Evolutionary conservation across 2,888 invertebrate species (phyloP), one percentile per base, ranked within the genome.

Genomic region (Carcina quercana): DNA sequence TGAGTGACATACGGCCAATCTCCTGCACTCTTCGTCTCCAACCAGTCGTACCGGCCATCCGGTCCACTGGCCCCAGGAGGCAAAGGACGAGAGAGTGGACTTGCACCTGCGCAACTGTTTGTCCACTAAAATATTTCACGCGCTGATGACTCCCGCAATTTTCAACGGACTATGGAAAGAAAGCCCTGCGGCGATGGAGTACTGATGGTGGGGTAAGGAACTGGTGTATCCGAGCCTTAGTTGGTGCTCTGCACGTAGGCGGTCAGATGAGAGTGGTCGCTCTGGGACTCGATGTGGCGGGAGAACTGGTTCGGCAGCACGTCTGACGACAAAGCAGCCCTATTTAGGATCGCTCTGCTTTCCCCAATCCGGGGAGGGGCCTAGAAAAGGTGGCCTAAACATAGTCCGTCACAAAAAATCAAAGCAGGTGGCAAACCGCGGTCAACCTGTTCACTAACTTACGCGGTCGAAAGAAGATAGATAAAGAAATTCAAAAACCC

Each of bases 271-370:
- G 7, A 10, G 10, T 20, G 20, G 20, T 20, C 20, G 20, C 10
- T 7, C 10, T 7, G 10, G 20, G n/a, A n/a, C n/a, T n/a, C n/a
- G n/a, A 10, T 17, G 1, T 11, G 22, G 26, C 26, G 10, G 20
- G 27, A 17, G 6, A 5, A 13, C 12, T 6, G 29, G 24, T 32
- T 32, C 34, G 34, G 38, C 38, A 38, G 32, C 34, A 20, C 31
- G 8, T 15, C 7, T 13, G 11, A n/a, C 12, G 34, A 34, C 30
- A 28, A 28, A 34, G 32, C 32, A 38, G 34, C 29, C 32, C 34
- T 38, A 22, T 34, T 38, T 32, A 34, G 38, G 32, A 25, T 8
- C 10, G 32, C 32, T 5, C 35, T 32, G 38, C 32, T 32, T 31
- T n/a, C 20, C 20, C 20, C 10, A 7, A 20, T 3, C 30, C 20